Evolutionary conservation across 2,113 vertebrate species (phyloP), one percentile per base, ranked within the genome.

Genomic region (Microcebus jonahi): DNA sequence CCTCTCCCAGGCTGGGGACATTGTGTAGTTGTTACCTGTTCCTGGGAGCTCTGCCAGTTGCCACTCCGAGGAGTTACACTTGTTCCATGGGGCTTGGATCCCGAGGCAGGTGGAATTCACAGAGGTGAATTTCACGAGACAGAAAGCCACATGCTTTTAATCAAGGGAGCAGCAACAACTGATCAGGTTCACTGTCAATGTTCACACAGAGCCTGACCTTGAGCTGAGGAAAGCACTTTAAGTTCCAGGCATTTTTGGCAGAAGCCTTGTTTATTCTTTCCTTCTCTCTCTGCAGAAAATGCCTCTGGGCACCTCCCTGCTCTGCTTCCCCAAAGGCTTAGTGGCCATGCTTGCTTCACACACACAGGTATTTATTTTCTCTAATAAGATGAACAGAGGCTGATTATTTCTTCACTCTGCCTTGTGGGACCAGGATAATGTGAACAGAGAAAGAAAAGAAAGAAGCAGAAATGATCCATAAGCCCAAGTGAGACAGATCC

Each of bases 191-290:
- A 29, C 50, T 79, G 59, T 95, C 79, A 61, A 4, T 0, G 0
- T 77, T 67, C 21, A 31, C 82, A 3, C 39, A 87, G 68, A 82
- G 91, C 59, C 91, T 97, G 95, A 84, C 85, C 76, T 80, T 81
- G 91, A 70, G 59, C 70, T 14, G 63, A 96, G 88, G 71, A 88
- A 90, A 88, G 65, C 0, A 6, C 57, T 81, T 42, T n/a, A 87
- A 81, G 91, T 95, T 93, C 95, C 94, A 96, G 95, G 94, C 94
- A 82, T 96, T 93, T 97, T 88, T 94, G 96, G 96, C 71, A 93
- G 71, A 39, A 61, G 45, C 0, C 36, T 91, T 91, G 67, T 85
- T 94, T 94, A 82, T 95, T 85, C 59, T 83, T 90, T 71, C 65
- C 90, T 95, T 65, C 79, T 53, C 50, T 94, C 75, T 85, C 94